Evolutionary conservation across 1,140 invertebrate species (phyloP).

Genomic region (Colletes latitarsis): DNA sequence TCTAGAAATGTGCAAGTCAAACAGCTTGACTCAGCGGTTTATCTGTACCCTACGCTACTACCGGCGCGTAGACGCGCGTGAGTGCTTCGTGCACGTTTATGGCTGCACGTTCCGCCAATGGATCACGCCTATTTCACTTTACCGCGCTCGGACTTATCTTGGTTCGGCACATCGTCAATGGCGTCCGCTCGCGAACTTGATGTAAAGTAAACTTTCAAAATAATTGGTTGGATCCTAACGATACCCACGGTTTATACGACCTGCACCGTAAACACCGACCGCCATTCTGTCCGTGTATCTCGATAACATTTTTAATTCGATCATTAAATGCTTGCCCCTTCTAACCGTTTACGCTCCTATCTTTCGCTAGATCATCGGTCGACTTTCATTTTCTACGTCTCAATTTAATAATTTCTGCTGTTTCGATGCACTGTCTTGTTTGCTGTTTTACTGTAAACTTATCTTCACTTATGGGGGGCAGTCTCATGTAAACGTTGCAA

Average conservation of each 20-base stretch:
- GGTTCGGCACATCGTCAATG: conserved; percentile 13
- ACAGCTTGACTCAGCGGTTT: conserved; percentile 77
- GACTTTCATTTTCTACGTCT: too few species aligned
- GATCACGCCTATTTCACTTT: conserved; percentile 41
- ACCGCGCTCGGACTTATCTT: not conserved
- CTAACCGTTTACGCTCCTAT: not conserved
- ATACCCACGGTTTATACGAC: conserved; percentile 3
- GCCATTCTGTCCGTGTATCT: not conserved
- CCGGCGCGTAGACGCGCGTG: conserved; percentile 11
- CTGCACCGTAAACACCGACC: not conserved
- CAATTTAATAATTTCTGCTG: too few species aligned
- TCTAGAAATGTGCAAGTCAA: conserved; percentile 79
- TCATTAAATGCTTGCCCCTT: not conserved
- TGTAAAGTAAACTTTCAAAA: conserved; percentile 66
- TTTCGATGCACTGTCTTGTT: too few species aligned
- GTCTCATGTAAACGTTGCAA: too few species aligned
- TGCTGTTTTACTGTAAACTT: too few species aligned
- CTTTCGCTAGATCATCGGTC: not conserved
- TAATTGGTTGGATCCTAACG: conserved; percentile 27
- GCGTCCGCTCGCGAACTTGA: not conserved
- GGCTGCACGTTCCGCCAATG: conserved; percentile 45
- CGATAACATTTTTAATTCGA: conserved; percentile 1
- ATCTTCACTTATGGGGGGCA: too few species aligned
- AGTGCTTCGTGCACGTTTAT: conserved; percentile 39
- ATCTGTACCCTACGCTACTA: conserved; percentile 58